Evolutionary conservation across 2,797 vertebrate species (phyloP).

Genomic region (Acanthornis magna): DNA sequence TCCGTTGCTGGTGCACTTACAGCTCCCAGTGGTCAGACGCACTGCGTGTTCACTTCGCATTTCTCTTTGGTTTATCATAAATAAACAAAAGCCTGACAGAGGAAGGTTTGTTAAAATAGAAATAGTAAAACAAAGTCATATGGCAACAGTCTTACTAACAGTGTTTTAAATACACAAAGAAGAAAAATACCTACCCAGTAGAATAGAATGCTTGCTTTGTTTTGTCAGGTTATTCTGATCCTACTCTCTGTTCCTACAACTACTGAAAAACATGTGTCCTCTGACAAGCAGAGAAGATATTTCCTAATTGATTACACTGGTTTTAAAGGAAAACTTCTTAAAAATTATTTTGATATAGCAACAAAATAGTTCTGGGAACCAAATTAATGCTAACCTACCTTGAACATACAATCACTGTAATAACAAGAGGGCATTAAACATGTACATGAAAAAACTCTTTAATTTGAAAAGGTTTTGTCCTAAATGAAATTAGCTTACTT

Average conservation of each 20-base stretch:
- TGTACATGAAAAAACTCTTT: neutral
- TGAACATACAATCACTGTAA: neutral
- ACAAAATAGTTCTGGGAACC: neutral
- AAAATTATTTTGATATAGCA: neutral
- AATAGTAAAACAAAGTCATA: neutral
- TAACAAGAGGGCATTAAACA: neutral
- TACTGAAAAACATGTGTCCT: neutral
- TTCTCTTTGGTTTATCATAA: conserved; percentile 24
- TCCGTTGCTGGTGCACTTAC: neutral
- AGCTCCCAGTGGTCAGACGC: neutral
- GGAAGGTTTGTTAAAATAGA: neutral
- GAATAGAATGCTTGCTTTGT: neutral
- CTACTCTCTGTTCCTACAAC: neutral
- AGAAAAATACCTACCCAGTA: neutral
- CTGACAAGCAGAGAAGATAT: neutral
- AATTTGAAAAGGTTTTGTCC: neutral
- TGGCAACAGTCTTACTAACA: neutral
- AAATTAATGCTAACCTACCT: neutral
- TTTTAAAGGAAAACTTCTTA: neutral
- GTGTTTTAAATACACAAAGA: neutral
- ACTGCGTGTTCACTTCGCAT: neutral
- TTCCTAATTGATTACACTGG: neutral
- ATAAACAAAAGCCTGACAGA: neutral
- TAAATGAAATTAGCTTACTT: neutral
- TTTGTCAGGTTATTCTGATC: neutral